These are phyloP conservation scores for Rhynchomys soricoides DNA, from an alignment of 2,113 vertebrate genomes.

Conservation along the genomic window DNA sequence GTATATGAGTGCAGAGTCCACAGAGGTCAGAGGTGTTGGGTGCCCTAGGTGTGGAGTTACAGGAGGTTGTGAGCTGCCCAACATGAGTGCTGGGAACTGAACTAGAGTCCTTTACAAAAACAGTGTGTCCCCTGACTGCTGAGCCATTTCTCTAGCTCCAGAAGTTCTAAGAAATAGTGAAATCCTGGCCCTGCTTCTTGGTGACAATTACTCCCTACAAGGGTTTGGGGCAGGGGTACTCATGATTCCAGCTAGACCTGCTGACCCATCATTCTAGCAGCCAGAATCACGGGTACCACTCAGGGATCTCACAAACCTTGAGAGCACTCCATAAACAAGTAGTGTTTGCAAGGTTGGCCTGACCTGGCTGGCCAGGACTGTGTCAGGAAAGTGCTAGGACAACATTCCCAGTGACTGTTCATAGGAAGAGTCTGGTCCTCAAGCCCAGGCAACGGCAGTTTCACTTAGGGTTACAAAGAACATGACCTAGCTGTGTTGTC, in stretches of 20 bases:
- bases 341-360: neutral
- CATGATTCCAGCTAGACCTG: neutral
- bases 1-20: neutral
- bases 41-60: neutral
- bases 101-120: neutral
- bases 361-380: neutral
- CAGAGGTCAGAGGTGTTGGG: neutral
- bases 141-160: neutral
- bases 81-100: neutral
- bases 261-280: neutral
- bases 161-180: neutral
- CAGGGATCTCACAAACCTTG: neutral
- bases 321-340: neutral
- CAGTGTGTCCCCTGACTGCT: neutral
- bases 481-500: neutral
- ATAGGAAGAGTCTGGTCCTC: neutral
- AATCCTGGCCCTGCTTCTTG: neutral
- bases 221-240: neutral
- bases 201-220: neutral
- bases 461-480: neutral
- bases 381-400: neutral
- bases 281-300: neutral
- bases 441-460: neutral
- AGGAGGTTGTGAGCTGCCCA: neutral
- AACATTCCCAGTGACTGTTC: neutral